Percentiles rank a stretch among this genome's conserved stretches.
Evolutionary conservation across 2,888 invertebrate genomes (phyloP).

Genomic region (Trypoxylon attenuatum): DNA sequence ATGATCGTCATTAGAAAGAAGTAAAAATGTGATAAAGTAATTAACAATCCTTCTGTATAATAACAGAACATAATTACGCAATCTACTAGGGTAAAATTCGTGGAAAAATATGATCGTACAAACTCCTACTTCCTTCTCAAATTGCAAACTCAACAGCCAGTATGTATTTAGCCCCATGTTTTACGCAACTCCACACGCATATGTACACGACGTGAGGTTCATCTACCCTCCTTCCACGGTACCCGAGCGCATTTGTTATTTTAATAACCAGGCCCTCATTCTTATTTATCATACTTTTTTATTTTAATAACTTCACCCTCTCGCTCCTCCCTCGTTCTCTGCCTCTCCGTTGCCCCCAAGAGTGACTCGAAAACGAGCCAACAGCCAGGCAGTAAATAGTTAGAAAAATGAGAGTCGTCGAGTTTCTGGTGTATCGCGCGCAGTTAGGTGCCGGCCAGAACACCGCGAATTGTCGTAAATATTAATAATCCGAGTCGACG

Average conservation of each 20-base stretch:
- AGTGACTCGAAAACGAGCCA: slow-evolving; percentile 42
- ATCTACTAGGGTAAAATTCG: too few relatives aligned
- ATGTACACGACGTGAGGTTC: too few relatives aligned
- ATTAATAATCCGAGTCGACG: slow-evolving; percentile 56
- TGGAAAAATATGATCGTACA: too few relatives aligned
- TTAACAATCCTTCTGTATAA: too few relatives aligned
- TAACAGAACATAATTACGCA: too few relatives aligned
- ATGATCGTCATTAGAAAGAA: too few relatives aligned
- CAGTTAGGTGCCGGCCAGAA: slow-evolving; percentile 45
- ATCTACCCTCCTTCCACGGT: background rate
- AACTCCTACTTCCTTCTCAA: too few relatives aligned
- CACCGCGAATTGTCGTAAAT: slow-evolving; percentile 56
- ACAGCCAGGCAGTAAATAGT: slow-evolving; percentile 47
- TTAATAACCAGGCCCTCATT: slow-evolving; percentile 43
- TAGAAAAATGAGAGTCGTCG: slow-evolving; percentile 54
- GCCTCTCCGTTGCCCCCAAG: background rate
- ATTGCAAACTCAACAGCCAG: too few relatives aligned
- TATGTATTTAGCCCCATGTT: too few relatives aligned
- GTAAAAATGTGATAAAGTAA: too few relatives aligned
- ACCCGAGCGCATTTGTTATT: slow-evolving; percentile 48
- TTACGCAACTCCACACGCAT: too few relatives aligned
- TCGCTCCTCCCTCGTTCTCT: background rate
- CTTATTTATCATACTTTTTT: slow-evolving; percentile 42
- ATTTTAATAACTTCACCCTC: background rate
- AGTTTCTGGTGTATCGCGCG: slow-evolving; percentile 51